Evolutionary conservation across 2,888 invertebrate genomes (phyloP).

Genomic region (Thymelicus lineola): DNA sequence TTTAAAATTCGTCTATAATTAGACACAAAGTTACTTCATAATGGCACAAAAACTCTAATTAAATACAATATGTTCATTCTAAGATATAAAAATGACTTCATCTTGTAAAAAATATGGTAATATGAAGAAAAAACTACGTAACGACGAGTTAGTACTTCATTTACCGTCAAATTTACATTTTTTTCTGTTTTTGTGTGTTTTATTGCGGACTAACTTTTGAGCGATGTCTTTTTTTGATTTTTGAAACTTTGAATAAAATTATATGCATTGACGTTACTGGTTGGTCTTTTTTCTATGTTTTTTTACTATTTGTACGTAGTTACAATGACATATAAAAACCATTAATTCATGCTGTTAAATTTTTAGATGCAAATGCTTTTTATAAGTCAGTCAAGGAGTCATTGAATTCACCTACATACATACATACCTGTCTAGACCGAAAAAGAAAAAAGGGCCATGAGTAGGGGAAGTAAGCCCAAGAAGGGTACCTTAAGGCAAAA

Average conservation of each 20-base stretch:
- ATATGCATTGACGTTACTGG: background rate
- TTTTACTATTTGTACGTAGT: background rate
- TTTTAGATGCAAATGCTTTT: background rate
- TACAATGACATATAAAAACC: background rate
- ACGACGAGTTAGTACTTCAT: slow-evolving; percentile 6
- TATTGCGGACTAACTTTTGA: slow-evolving; percentile 6
- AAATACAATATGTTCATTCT: background rate
- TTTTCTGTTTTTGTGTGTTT: slow-evolving; percentile 22
- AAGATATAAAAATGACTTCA: slow-evolving; percentile 1
- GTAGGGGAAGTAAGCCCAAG: too few species aligned
- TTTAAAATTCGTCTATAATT: background rate
- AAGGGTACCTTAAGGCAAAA: too few species aligned
- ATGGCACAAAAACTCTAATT: background rate
- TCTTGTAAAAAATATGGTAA: slow-evolving; percentile 28
- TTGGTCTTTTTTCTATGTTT: background rate
- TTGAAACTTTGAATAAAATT: background rate
- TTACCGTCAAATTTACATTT: slow-evolving; percentile 32
- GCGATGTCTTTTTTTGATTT: background rate
- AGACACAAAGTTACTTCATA: background rate
- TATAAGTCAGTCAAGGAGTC: too few species aligned
- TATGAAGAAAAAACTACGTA: slow-evolving; percentile 19
- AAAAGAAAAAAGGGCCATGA: too few species aligned
- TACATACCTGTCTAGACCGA: too few species aligned
- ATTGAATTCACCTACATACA: too few species aligned
- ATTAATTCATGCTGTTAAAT: background rate